Conservation (phyloP, 1,140 invertebrate species). For the Doryteuthis pealeii region DNA sequence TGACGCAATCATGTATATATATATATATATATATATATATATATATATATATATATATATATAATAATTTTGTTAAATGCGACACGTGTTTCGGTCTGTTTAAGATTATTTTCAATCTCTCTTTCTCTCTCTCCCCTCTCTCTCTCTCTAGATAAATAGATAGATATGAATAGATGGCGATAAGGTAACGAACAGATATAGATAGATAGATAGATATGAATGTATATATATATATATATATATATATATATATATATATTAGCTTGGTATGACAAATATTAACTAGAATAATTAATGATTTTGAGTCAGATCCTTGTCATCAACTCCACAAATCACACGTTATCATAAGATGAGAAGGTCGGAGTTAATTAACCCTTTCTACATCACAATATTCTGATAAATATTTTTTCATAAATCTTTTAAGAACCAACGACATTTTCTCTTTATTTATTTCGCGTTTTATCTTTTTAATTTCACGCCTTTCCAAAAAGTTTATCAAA, state of each 20-base stretch:
- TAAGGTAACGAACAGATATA: not conserved
- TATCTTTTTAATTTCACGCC: too few relatives aligned
- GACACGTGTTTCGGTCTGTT: not conserved
- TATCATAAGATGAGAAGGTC: too few relatives aligned
- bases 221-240: slow-evolving; percentile 6
- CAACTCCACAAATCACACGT: too few relatives aligned
- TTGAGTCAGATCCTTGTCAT: too few relatives aligned
- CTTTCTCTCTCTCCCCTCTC: not conserved
- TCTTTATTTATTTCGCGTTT: too few relatives aligned
- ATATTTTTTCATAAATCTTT: too few relatives aligned
- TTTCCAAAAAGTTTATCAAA: too few relatives aligned
- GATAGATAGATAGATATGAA: not conserved
- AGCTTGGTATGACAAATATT: not conserved
- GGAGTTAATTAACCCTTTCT: too few relatives aligned
- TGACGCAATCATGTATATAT: not conserved
- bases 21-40: not conserved
- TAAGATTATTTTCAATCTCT: not conserved
- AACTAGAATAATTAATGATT: not conserved
- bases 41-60: not conserved
- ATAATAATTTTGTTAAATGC: not conserved
- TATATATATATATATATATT: not conserved
- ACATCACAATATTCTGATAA: too few relatives aligned
- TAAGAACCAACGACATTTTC: too few relatives aligned
- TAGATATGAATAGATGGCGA: not conserved
- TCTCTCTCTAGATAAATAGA: not conserved